Evolutionary conservation across 2,888 invertebrate species (phyloP).

Genomic region (Latheticus oryzae): DNA sequence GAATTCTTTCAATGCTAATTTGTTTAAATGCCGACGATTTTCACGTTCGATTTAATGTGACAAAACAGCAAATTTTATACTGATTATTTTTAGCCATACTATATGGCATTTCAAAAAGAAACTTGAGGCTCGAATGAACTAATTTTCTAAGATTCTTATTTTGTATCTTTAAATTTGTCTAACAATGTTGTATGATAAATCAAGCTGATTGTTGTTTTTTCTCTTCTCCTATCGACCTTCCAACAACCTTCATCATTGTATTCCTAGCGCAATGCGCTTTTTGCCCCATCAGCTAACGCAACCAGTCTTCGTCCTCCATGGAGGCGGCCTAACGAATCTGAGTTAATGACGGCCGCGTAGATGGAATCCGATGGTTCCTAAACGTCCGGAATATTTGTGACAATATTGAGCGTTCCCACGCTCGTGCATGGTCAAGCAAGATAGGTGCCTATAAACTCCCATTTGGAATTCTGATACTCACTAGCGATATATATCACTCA

Average conservation of each 20-base stretch:
- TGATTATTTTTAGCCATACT: neutral
- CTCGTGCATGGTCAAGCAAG: conserved; percentile 56
- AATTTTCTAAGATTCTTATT: no score
- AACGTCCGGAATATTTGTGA: conserved; percentile 62
- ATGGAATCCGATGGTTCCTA: conserved; percentile 62
- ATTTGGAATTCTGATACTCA: conserved; percentile 49
- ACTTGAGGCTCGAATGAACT: no score
- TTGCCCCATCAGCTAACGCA: conserved; percentile 17
- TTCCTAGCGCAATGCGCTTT: conserved; percentile 30
- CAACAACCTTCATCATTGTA: no score
- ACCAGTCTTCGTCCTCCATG: conserved; percentile 34
- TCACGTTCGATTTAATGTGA: conserved; percentile 11
- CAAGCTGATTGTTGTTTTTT: no score
- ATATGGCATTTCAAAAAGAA: no score
- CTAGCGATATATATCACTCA: conserved; percentile 59
- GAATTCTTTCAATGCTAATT: conserved; percentile 13
- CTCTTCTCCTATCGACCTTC: no score
- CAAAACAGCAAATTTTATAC: conserved; percentile 11
- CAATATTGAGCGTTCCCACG: conserved; percentile 72
- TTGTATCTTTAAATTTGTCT: no score
- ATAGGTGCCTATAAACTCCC: conserved; percentile 41
- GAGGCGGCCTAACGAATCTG: conserved; percentile 47
- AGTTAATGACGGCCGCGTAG: conserved; percentile 59
- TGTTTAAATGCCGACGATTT: conserved; percentile 14
- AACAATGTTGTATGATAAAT: no score